These are phyloP conservation scores for Zygogramma bicolorata DNA, from an alignment of 2,888 invertebrate species.

Conservation along the genomic window DNA sequence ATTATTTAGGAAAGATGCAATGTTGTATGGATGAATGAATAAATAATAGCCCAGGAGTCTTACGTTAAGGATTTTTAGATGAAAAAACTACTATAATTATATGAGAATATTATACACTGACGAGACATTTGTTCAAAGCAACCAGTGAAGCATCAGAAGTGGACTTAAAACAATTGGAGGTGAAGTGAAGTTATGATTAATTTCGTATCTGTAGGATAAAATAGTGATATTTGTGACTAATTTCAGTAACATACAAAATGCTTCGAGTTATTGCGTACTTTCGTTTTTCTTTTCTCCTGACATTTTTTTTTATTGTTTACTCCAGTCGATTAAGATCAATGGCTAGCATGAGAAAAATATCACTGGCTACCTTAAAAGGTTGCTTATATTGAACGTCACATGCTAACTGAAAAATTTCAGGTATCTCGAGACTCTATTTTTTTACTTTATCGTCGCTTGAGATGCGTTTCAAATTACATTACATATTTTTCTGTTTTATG, in stretches of 20 bases:
- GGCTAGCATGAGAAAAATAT: neutral
- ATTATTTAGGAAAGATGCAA: slow-evolving; percentile 62
- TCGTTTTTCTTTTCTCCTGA: slow-evolving; percentile 33
- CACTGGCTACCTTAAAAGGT: neutral
- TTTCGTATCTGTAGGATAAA: slow-evolving; percentile 59
- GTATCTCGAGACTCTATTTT: too few relatives aligned
- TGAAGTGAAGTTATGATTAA: slow-evolving; percentile 64
- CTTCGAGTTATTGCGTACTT: slow-evolving; percentile 51
- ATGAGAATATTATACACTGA: slow-evolving; percentile 56
- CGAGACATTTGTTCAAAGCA: slow-evolving; percentile 59
- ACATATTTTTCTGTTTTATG: too few relatives aligned
- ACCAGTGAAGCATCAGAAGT: slow-evolving; percentile 58
- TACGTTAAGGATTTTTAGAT: slow-evolving; percentile 62
- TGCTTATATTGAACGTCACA: too few relatives aligned
- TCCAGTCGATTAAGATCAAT: neutral
- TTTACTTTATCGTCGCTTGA: too few relatives aligned
- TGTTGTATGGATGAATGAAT: slow-evolving; percentile 59
- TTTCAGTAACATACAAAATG: slow-evolving; percentile 60
- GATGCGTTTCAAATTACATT: too few relatives aligned
- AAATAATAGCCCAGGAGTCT: slow-evolving; percentile 62
- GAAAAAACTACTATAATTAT: slow-evolving; percentile 58
- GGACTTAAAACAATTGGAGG: slow-evolving; percentile 59
- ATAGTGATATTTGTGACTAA: slow-evolving; percentile 66
- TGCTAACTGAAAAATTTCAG: too few relatives aligned
- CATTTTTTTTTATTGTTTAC: slow-evolving; percentile 17